These are phyloP conservation scores for Micromussa lordhowensis DNA, from an alignment of 92 coral and sea anemone species.

Conservation along the genomic window DNA sequence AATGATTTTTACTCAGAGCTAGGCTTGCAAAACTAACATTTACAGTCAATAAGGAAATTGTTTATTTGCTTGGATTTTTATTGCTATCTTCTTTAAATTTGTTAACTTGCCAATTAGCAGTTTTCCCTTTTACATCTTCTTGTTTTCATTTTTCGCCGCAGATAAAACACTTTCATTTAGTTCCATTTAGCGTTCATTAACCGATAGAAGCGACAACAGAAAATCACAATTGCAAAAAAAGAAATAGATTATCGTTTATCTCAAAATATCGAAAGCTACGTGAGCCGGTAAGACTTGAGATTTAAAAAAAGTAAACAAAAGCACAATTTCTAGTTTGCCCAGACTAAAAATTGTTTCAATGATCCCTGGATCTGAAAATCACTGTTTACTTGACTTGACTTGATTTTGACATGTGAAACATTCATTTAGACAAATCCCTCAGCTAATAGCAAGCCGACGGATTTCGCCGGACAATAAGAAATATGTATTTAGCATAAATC, in stretches of 20 bases:
- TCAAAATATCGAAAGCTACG: neutral
- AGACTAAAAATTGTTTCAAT: neutral
- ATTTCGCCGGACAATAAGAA: neutral
- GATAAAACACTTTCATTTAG: neutral
- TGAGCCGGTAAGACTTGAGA: neutral
- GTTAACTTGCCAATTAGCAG: neutral
- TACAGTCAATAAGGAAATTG: conserved; percentile 25
- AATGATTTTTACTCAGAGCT: neutral
- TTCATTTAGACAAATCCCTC: neutral
- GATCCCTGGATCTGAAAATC: neutral
- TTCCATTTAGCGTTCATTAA: neutral
- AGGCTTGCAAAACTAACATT: neutral
- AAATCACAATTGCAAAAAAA: neutral
- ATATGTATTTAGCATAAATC: neutral
- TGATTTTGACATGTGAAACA: conserved; percentile 6
- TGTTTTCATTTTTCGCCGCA: neutral
- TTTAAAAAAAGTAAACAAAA: neutral
- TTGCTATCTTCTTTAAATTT: neutral
- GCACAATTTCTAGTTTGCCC: conserved; percentile 6
- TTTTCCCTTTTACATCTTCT: neutral
- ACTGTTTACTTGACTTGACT: conserved; percentile 25
- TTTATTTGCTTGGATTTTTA: conserved; percentile 10
- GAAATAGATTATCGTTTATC: neutral
- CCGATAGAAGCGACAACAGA: neutral
- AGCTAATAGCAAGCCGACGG: neutral